These are phyloP conservation scores for Myzus persicae DNA, from an alignment of 1,140 invertebrate genomes.

Conservation along the genomic window DNA sequence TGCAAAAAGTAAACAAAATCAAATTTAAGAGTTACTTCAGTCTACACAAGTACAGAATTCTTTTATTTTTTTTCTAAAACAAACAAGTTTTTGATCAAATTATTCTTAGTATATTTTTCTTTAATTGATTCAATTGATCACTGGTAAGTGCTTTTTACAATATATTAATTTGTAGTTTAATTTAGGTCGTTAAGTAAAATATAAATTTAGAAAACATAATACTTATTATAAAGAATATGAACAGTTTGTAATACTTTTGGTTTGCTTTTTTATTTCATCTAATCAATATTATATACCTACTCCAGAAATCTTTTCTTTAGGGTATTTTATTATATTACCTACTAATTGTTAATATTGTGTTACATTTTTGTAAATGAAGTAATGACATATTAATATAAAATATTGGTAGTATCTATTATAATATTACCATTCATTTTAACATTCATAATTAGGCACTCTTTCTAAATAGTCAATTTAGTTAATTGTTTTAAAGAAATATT, in stretches of 20 bases:
- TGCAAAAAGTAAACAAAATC: conserved; percentile 50
- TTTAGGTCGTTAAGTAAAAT: neutral
- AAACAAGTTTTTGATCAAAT: neutral
- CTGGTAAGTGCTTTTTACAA: neutral
- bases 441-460: too few species aligned
- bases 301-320: neutral
- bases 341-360: neutral
- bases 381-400: too few species aligned
- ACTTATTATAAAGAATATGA: neutral
- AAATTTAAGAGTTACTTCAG: neutral
- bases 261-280: neutral
- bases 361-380: too few species aligned
- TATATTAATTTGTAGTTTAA: neutral
- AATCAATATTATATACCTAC: neutral
- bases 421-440: too few species aligned
- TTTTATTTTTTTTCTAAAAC: neutral
- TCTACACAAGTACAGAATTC: neutral
- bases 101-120: neutral
- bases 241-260: neutral
- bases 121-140: neutral
- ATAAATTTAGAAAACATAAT: neutral
- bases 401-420: too few species aligned
- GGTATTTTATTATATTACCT: neutral
- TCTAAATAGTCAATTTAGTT: too few species aligned
- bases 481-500: too few species aligned